Evolutionary conservation across 1,140 invertebrate genomes (phyloP).

Genomic region (Steinernema khuongi): DNA sequence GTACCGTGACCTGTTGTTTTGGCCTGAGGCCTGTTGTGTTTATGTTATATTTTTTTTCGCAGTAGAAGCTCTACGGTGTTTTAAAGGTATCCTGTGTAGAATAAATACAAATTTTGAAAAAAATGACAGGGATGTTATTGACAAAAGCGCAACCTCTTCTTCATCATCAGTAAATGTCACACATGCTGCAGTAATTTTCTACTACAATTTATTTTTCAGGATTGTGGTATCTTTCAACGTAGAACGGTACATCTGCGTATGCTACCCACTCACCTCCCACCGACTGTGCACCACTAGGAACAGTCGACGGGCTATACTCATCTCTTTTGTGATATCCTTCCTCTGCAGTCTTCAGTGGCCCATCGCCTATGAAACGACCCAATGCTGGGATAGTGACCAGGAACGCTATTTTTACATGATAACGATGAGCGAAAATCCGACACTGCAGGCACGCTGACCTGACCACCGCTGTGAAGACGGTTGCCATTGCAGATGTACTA

Average conservation of each 20-base stretch:
- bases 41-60: no score
- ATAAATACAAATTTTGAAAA: no score
- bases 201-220: conserved; percentile 30
- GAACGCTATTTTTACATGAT: conserved; percentile 42
- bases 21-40: no score
- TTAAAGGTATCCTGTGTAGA: no score
- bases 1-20: no score
- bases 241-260: conserved; percentile 56
- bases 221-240: conserved; percentile 58
- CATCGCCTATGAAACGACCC: conserved; percentile 43
- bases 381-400: conserved; percentile 36
- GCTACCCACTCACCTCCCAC: conserved; percentile 50
- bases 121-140: no score
- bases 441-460: conserved; percentile 31
- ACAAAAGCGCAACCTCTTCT: neutral
- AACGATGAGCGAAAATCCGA: conserved; percentile 30
- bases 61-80: no score
- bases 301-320: conserved; percentile 40
- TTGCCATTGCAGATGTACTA: conserved; percentile 51
- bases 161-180: neutral
- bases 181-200: neutral
- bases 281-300: conserved; percentile 48
- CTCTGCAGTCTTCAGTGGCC: conserved; percentile 55
- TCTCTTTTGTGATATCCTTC: conserved; percentile 46
- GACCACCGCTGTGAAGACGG: neutral